A percentile compares a stretch with the other conserved stretches of the same genome.
These are phyloP conservation scores for Himalopsyche phryganea DNA, from an alignment of 1,140 invertebrate genomes.

Conservation along the genomic window DNA sequence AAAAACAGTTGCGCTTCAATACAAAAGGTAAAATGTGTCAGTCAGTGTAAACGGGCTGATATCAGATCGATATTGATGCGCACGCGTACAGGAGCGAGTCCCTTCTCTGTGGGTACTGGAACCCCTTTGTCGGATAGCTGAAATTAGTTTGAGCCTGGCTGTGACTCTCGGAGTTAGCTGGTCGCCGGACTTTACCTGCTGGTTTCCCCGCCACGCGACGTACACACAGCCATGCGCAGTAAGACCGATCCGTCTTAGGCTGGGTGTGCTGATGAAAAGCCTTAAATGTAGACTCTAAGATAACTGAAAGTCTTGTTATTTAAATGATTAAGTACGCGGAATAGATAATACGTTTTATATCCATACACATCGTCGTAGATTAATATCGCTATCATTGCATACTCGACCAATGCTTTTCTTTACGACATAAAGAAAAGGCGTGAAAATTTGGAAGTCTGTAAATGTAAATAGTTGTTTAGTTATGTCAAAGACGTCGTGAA, in stretches of 20 bases:
- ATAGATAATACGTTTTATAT: no score
- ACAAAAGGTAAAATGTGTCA: conserved; percentile 1
- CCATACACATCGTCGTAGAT: no score
- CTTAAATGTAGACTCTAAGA: conserved; percentile 5
- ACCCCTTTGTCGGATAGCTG: conserved; percentile 9
- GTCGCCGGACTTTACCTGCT: not conserved
- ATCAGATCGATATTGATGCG: conserved; percentile 11
- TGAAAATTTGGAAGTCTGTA: no score
- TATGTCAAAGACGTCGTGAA: no score
- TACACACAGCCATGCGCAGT: conserved; percentile 13
- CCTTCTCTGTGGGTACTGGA: not conserved
- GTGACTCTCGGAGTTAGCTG: conserved; percentile 18
- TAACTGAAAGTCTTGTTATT: conserved; percentile 11
- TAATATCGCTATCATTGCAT: no score
- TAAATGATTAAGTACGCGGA: not conserved
- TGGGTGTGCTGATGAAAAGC: conserved; percentile 8
- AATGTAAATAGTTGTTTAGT: no score
- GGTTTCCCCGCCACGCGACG: not conserved
- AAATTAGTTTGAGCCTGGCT: conserved; percentile 25
- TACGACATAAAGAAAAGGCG: no score
- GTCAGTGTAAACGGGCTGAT: not conserved
- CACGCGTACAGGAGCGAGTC: not conserved
- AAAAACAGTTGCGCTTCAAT: not conserved
- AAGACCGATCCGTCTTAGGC: not conserved
- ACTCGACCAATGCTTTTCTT: no score